Conservation (phyloP, 2,113 vertebrate genomes). For the Megaleporinus macrocephalus region DNA sequence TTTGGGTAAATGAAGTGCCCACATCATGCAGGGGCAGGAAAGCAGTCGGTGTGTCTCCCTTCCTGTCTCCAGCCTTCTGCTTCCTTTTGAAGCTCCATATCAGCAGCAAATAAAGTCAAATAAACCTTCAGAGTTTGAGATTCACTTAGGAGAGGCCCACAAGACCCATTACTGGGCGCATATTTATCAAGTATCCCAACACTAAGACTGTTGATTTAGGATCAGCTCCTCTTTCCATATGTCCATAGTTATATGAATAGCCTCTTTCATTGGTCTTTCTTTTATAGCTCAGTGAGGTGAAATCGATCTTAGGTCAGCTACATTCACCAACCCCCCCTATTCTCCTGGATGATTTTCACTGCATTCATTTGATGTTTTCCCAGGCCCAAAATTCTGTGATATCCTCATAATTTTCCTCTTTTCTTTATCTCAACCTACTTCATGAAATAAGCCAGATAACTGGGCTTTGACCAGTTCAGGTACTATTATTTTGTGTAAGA, state of each 20-base stretch:
- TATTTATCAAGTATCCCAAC: not conserved
- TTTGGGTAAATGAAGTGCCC: slow-evolving; percentile 42
- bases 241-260: slow-evolving; percentile 13
- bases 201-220: slow-evolving; percentile 2
- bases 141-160: not conserved
- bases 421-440: too few relatives aligned
- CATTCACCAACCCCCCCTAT: not conserved
- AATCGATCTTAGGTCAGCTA: not conserved
- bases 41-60: slow-evolving; percentile 62
- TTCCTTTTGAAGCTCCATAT: slow-evolving; percentile 68
- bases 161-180: not conserved
- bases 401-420: too few relatives aligned
- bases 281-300: not conserved
- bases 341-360: not conserved
- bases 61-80: slow-evolving; percentile 64
- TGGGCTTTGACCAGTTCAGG: too few relatives aligned
- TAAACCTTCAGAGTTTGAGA: slow-evolving; percentile 7
- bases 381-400: not conserved
- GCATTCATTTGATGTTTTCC: not conserved
- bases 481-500: too few relatives aligned
- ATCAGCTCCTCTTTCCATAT: not conserved
- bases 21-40: slow-evolving; percentile 56
- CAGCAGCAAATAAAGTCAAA: slow-evolving; percentile 64
- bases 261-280: not conserved
- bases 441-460: too few relatives aligned